Evolutionary conservation across 2,888 invertebrate genomes (phyloP), one percentile per base, ranked within the genome.

Genomic region (Malthinus flaveolus): DNA sequence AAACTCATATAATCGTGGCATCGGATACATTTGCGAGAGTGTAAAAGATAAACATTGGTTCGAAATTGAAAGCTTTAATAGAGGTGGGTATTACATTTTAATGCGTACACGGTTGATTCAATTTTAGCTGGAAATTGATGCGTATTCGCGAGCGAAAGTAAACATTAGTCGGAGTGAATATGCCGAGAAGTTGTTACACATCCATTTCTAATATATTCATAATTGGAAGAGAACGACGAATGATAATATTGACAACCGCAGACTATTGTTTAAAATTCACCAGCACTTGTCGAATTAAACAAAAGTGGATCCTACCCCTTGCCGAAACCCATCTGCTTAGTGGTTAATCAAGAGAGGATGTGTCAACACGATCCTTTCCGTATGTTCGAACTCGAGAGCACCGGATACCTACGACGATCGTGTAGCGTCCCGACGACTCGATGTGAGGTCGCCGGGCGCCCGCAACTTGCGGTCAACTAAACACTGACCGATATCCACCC

Each of bases 41-140:
- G 67, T 67, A 73, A 73, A 78, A 77, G 76, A 77, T 78, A 77
- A 78, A 78, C 77, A 78, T 73, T 72, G 71, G 47, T 63, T 61
- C 68, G 73, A 75, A 78, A 77, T 77, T 75, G 76, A 76, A 76
- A 76, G 76, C 75, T 71, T 71, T 72, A 73, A 75, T 73, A 73
- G 75, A 75, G 75, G 75, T 76, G 74, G 74, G 69, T 73, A 71
- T 74, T 72, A 76, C 77, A 78, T 76, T 78, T 77, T 75, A 76
- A 75, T 73, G 72, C 72, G 70, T 69, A 68, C 69, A 68, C 66
- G 71, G 68, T 67, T 74, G 74, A 77, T 76, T 77, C 75, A 76
- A 77, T 77, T 75, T 75, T 73, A 72, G 68, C 71, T 69, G 63
- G 72, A 55, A 56, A 59, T 59, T 55, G 58, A 62, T 72, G 74